Evolutionary conservation across 2,113 vertebrate genomes (phyloP).

Genomic region (Ptyas mucosa): DNA sequence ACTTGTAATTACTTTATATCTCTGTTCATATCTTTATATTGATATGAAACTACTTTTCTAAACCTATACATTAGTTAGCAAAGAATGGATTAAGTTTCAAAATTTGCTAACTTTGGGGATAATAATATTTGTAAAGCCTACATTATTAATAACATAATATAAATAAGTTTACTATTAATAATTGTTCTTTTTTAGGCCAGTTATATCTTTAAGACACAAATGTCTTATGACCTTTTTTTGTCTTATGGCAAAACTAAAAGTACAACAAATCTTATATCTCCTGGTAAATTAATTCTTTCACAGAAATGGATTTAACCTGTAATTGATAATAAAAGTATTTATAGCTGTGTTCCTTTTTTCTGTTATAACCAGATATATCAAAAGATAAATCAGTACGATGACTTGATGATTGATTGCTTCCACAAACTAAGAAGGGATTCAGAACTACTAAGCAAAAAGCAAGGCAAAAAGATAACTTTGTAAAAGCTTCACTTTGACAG

Average conservation of each 20-base stretch:
- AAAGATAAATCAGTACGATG: background rate
- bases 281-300: background rate
- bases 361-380: conserved; percentile 12
- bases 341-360: background rate
- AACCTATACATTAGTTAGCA: background rate
- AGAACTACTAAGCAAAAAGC: background rate
- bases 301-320: background rate
- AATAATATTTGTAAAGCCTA: background rate
- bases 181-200: background rate
- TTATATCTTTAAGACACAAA: background rate
- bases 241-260: background rate
- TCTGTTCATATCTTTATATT: background rate
- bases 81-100: background rate
- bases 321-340: conserved; percentile 2
- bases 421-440: background rate
- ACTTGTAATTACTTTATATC: background rate
- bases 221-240: background rate
- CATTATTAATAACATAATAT: background rate
- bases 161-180: background rate
- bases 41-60: background rate
- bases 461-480: background rate
- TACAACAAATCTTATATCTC: background rate
- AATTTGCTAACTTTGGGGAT: background rate
- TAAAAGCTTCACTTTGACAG: background rate
- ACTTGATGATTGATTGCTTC: conserved; percentile 5